Evolutionary conservation across 2,113 vertebrate species (phyloP).

Genomic region (Mormoops blainvillei): DNA sequence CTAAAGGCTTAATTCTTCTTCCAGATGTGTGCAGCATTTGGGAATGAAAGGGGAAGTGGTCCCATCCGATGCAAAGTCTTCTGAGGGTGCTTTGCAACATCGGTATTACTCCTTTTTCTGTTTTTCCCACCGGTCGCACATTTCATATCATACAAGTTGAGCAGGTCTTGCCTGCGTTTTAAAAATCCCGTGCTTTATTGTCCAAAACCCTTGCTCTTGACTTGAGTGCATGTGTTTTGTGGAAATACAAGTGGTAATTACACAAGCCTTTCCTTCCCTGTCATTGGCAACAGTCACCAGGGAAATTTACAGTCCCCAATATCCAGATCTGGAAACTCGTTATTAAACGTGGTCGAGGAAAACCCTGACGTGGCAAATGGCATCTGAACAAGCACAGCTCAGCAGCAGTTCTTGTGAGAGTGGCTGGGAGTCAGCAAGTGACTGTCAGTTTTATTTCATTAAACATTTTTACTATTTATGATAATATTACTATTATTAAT

Average conservation of each 20-base stretch:
- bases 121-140: slow-evolving; percentile 34
- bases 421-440: not conserved
- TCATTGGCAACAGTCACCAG: slow-evolving; percentile 77
- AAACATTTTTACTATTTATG: not conserved
- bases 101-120: not conserved
- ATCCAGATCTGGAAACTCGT: slow-evolving; percentile 75
- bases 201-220: slow-evolving; percentile 70
- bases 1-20: not conserved
- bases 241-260: slow-evolving; percentile 82
- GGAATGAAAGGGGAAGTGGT: slow-evolving; percentile 14
- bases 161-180: slow-evolving; percentile 67
- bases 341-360: slow-evolving; percentile 71
- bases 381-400: slow-evolving; percentile 64
- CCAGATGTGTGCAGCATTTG: not conserved
- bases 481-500: not conserved
- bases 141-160: slow-evolving; percentile 46
- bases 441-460: not conserved
- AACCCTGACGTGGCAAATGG: slow-evolving; percentile 68
- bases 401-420: not conserved
- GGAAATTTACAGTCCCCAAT: slow-evolving; percentile 79
- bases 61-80: not conserved
- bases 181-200: slow-evolving; percentile 73
- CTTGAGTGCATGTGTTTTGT: slow-evolving; percentile 77
- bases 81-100: not conserved
- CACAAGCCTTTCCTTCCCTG: slow-evolving; percentile 78